Evolutionary conservation across 2,113 vertebrate species (phyloP), one percentile per base, ranked within the genome.

Genomic region (Sinosuthora webbiana): DNA sequence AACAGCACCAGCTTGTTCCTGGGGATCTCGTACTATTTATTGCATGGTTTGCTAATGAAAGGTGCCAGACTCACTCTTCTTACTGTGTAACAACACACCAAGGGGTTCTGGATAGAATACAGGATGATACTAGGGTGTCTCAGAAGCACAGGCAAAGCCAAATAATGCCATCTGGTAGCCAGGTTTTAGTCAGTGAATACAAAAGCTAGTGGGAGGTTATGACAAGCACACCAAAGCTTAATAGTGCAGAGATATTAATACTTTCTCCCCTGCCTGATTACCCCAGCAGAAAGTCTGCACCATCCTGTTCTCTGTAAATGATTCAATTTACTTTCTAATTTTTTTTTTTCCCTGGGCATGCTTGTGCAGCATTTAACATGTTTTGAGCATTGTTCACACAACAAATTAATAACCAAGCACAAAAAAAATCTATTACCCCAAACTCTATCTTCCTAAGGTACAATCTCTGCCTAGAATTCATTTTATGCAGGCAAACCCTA

Each of bases 161-260:
- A 77, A 92, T 90, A 90, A 88, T 77, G 59, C 97, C 95, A 97
- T 93, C 94, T 97, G 97, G 92, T 94, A 94, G 77, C 89, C 91
- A 93, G 92, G 85, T 95, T 97, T 95, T 63, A 90, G 39, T 68
- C 47, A 91, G 69, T 52, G 82, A 90, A 95, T 3, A 64, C 21
- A 88, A 82, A 94, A 93, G 70, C 94, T 92, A 37, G 83, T 86
- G 41, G 81, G 96, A 94, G 94, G 95, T 96, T 96, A 96, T 70
- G 75, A 94, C 90, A 93, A 80, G 79, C 71, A 60, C 88, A 93
- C 85, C 91, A 97, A 94, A 87, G 68, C 73, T 92, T 93, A 94
- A 94, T 83, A 95, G 93, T 39, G 83, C 60, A 67, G 85, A 80
- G 71, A 80, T 55, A 92, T 70, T 93, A 95, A 86, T 95, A 70